Base-by-base conservation (phyloP, 2,797 vertebrate genomes). In the Diglossa cyanea region DNA sequence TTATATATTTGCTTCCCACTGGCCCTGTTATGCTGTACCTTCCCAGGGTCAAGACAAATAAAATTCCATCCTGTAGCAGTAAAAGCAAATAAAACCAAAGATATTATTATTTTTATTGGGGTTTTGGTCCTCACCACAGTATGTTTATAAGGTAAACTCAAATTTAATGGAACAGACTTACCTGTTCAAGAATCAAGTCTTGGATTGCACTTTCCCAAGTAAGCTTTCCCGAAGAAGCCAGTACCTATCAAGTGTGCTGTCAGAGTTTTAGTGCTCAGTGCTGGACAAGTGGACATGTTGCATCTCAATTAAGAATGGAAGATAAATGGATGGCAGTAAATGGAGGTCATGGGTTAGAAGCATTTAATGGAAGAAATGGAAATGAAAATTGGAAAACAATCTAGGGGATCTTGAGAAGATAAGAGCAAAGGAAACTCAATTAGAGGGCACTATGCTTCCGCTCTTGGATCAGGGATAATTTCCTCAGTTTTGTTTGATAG, bases 341-440 rank as follows among this genome's bases (percentile, higher is more conserved):
- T 87, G 90, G 75, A 83, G 94, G 95, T 97, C 95, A 91, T 67
- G 82, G 95, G 97, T 97, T 86, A 97, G 94, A 91, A 62, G 80
- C 87, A 58, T 96, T 97, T 98, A 97, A 97, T 97, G 95, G 94
- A 96, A 97, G 95, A 96, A 97, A 95, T 96, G 87, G 33, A 94
- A 97, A 96, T 96, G 95, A 88, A 97, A 97, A 97, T 96, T 97
- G 97, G 96, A 97, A 97, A 97, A 97, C 96, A 96, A 90, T 97
- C 95, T 95, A 67, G 84, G 62, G 90, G 91, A 97, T 96, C 97
- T 97, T 19, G 57, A 93, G 78, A 72, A 91, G 88, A 97, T 96
- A 97, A 96, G 78, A 96, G 80, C 1, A 11, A 87, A 80, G 84
- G 84, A 94, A 97, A 97, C 96, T 94, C 89, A 95, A 94, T 97